Percentiles rank a stretch among this genome's conserved stretches.
Evolutionary conservation across 2,113 vertebrate species (phyloP).

Genomic region (Ptilorrhoa leucosticta): DNA sequence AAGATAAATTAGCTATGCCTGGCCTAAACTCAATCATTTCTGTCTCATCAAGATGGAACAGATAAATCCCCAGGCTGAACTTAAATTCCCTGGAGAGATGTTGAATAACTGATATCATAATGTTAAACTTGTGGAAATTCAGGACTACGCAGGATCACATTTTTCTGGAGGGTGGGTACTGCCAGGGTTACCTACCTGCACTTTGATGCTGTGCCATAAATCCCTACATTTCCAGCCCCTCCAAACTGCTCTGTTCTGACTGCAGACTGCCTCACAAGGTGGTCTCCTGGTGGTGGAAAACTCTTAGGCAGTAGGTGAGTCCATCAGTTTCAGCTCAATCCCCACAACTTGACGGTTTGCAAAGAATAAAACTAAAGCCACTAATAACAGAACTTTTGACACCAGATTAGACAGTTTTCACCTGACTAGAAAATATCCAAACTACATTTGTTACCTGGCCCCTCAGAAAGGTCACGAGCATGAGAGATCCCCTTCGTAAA

Average conservation of each 20-base stretch:
- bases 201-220: neutral
- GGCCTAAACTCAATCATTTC: neutral
- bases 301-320: neutral
- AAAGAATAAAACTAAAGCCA: neutral
- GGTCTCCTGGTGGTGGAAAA: neutral
- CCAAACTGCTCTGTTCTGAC: neutral
- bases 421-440: neutral
- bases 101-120: neutral
- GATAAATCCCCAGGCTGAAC: neutral
- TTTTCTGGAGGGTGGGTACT: neutral
- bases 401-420: neutral
- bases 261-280: neutral
- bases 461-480: neutral
- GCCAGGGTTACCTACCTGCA: neutral
- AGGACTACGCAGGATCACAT: neutral
- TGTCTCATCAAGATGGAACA: neutral
- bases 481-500: neutral
- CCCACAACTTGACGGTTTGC: neutral
- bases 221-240: neutral
- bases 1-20: neutral
- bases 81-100: neutral
- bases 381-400: neutral
- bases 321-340: neutral
- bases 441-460: neutral
- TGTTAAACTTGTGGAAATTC: neutral